Conservation (phyloP, 2,113 vertebrate genomes). For the Sander vitreus region DNA sequence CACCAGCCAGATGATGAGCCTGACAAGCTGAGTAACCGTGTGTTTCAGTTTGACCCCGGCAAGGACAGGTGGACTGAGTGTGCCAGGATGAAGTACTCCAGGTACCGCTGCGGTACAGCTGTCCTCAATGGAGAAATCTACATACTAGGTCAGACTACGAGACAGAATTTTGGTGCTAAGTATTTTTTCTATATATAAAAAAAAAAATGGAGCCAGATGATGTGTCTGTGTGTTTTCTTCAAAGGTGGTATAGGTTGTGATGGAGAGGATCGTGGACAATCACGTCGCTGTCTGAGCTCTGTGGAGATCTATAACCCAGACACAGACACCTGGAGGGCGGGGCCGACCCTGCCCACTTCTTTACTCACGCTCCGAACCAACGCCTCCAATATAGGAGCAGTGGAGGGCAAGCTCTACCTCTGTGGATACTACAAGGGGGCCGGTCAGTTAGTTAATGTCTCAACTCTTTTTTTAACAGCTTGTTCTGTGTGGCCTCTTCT, state of each 20-base stretch:
- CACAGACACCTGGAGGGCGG: slow-evolving; percentile 90
- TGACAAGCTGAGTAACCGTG: slow-evolving; percentile 90
- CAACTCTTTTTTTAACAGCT: not conserved
- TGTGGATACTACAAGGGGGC: slow-evolving; percentile 92
- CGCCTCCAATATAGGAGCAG: slow-evolving; percentile 82
- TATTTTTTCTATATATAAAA: not conserved
- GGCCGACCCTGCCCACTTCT: slow-evolving; percentile 87
- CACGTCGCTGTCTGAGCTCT: slow-evolving; percentile 89
- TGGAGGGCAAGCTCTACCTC: slow-evolving; percentile 91
- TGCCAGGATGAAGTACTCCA: slow-evolving; percentile 89
- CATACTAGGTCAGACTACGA: slow-evolving; percentile 87
- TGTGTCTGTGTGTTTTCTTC: slow-evolving; percentile 21
- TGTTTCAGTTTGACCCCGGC: slow-evolving; percentile 88
- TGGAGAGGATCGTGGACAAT: slow-evolving; percentile 90
- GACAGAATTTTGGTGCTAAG: not conserved
- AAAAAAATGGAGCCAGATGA: not conserved
- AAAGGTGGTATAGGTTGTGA: slow-evolving; percentile 93
- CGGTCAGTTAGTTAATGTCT: slow-evolving; percentile 81
- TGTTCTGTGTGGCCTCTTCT: not conserved
- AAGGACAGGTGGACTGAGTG: slow-evolving; percentile 88
- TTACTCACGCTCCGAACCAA: slow-evolving; percentile 90
- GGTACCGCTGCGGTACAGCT: slow-evolving; percentile 90
- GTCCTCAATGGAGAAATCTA: slow-evolving; percentile 91
- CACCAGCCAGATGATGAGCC: slow-evolving; percentile 92
- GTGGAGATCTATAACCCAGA: slow-evolving; percentile 94